Evolutionary conservation across 2,113 vertebrate species (phyloP), one percentile per base, ranked within the genome.

Genomic region (Myxocyprinus asiaticus): DNA sequence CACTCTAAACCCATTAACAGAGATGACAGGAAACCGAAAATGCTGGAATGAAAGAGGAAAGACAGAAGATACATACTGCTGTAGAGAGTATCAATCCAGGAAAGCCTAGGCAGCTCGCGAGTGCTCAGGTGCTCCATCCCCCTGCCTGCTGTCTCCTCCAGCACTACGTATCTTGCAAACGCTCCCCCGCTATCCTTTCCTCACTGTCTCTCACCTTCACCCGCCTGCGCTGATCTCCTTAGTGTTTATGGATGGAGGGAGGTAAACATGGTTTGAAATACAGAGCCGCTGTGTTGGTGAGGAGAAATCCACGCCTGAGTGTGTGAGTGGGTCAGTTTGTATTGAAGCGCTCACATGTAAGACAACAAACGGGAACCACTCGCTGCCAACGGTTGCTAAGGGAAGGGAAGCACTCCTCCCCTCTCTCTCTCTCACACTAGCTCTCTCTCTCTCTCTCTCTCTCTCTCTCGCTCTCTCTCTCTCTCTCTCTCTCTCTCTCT

Each of bases 11-110:
- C n/a, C 17, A 43, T 3, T 50, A 10, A 11, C 76, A 72, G 9
- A 73, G 12, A 14, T 45, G n/a, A 58, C 22, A 33, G 22, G 22
- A 33, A 33, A 33, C 22, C 22, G 22, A 33, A 33, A 33, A 33
- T 33, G 22, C 22, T 33, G 22, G 2, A 58, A 6, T 10, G 51
- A 22, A 11, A 44, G 47, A 9, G 12, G 5, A 50, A n/a, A 66
- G 8, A 4, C 59, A 17, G 74, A 47, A 65, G 58, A 77, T 94
- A 97, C 97, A 63, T 97, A 98, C 96, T 97, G 95, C 96, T 96
- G 88, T 99, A 99, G 81, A 98, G 96, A 56, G 97, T 98, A 94
- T 98, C 95, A 88, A 99, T 98, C 96, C 96, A 98, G 88, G 97
- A 98, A 87, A 99, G 97, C 86, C 95, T 94, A 82, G 97, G 95